These are phyloP conservation scores for Coptodon rendalli DNA, from an alignment of 2,113 vertebrate genomes.

Conservation along the genomic window DNA sequence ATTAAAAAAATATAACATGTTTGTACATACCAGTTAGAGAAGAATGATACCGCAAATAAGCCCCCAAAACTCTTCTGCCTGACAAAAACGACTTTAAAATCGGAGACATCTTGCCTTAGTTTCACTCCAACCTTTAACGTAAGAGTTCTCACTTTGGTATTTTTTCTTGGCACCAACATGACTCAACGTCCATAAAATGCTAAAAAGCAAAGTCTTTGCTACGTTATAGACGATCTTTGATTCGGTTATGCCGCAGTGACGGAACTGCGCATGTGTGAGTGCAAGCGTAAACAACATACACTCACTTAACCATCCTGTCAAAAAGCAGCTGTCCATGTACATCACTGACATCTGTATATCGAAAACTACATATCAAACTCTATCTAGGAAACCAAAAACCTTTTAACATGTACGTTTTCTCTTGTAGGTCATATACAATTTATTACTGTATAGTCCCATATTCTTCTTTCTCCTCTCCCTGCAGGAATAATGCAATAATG, in stretches of 20 bases:
- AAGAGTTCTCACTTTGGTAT: conserved; percentile 14
- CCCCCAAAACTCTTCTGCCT: background rate
- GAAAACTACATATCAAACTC: background rate
- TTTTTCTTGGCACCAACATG: background rate
- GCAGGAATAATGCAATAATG: background rate
- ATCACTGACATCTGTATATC: too few species aligned
- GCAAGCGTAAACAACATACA: background rate
- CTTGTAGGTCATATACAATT: background rate
- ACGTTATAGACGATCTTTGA: background rate
- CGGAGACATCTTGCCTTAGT: conserved; percentile 16
- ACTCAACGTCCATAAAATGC: background rate
- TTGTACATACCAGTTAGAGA: conserved; percentile 43
- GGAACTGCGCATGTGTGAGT: background rate
- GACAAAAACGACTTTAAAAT: background rate
- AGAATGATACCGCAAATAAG: conserved; percentile 2
- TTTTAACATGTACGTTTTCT: background rate
- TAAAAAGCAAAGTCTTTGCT: accelerated
- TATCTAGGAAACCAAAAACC: background rate
- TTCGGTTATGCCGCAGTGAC: background rate
- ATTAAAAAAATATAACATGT: accelerated
- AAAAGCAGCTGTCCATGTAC: background rate
- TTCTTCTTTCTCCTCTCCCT: background rate
- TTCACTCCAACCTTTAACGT: accelerated
- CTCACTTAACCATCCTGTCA: background rate
- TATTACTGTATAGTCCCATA: background rate